Conservation (phyloP, 2,888 invertebrate genomes). For the Trypoxylon attenuatum region DNA sequence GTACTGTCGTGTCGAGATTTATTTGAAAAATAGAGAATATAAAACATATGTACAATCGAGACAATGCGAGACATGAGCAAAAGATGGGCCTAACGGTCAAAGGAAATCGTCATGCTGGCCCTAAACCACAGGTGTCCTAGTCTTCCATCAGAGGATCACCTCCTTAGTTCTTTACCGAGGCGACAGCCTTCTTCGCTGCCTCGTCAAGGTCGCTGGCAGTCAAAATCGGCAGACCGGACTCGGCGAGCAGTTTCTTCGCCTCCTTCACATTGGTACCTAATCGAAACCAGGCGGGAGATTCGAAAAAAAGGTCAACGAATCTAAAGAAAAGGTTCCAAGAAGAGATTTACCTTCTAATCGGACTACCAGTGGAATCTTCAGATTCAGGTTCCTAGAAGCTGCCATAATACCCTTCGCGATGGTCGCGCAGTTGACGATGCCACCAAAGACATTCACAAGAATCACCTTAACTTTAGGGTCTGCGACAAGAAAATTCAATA, state of each 20-base stretch:
- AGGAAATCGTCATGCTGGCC: too few species aligned
- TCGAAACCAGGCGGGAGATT: slow-evolving; percentile 39
- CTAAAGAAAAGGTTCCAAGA: slow-evolving; percentile 20
- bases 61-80: too few species aligned
- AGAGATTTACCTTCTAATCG: slow-evolving; percentile 87
- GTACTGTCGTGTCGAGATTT: neutral
- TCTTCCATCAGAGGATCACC: too few species aligned
- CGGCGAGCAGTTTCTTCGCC: slow-evolving; percentile 87
- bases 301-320: slow-evolving; percentile 24
- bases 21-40: neutral
- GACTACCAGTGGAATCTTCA: slow-evolving; percentile 93
- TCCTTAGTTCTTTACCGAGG: slow-evolving; percentile 51
- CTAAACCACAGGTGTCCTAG: slow-evolving; percentile 15
- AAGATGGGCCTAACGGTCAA: too few species aligned
- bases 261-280: slow-evolving; percentile 88
- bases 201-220: slow-evolving; percentile 92
- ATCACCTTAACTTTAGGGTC: slow-evolving; percentile 95
- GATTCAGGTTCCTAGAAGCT: slow-evolving; percentile 86
- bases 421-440: slow-evolving; percentile 98
- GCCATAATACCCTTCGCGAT: slow-evolving; percentile 96
- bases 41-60: neutral
- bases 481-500: too few species aligned
- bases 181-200: slow-evolving; percentile 92
- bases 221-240: slow-evolving; percentile 89
- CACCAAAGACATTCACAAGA: slow-evolving; percentile 98